Base-by-base conservation (phyloP, 23 tunicate species). In the Corella eumyota region DNA sequence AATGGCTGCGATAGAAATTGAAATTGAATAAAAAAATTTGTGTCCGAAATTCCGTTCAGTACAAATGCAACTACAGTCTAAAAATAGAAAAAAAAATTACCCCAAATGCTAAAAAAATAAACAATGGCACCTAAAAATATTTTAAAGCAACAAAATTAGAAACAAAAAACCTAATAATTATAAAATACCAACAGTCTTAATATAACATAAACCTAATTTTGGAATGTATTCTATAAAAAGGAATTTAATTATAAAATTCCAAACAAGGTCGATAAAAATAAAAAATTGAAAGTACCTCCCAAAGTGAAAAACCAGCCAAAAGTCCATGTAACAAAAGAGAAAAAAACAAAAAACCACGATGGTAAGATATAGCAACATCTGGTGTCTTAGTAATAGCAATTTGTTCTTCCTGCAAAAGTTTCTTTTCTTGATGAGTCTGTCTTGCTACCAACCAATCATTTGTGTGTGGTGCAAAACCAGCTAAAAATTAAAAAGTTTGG, bases 241-340 rank as follows among this genome's bases (percentile, higher is more conserved):
- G n/a, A n/a, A n/a, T n/a, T n/a, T n/a, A n/a, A n/a, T n/a, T n/a
- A n/a, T n/a, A n/a, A n/a, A n/a, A n/a, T n/a, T n/a, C n/a, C n/a
- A n/a, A n/a, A n/a, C n/a, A n/a, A n/a, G n/a, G n/a, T n/a, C n/a
- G n/a, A n/a, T n/a, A n/a, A n/a, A n/a, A n/a, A n/a, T n/a, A n/a
- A n/a, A n/a, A n/a, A n/a, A n/a, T n/a, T n/a, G n/a, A n/a, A n/a
- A n/a, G 11, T 27, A 77, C 85, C 69, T 85, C 70, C 85, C 77
- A 75, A 45, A 85, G 58, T 9, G 85, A 57, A 9, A 85, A 45
- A 5, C 95, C 95, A 60, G 80, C 85, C 23, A 85, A 32, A 4
- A 75, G 24, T 48, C 85, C 85, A 71, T 77, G 85, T n/a, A 85
- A 45, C 1, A 71, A 22, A 30, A 77, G 45, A 1, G 80, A 48